Evolutionary conservation across 2,797 vertebrate genomes (phyloP).

Genomic region (Chelmon rostratus): DNA sequence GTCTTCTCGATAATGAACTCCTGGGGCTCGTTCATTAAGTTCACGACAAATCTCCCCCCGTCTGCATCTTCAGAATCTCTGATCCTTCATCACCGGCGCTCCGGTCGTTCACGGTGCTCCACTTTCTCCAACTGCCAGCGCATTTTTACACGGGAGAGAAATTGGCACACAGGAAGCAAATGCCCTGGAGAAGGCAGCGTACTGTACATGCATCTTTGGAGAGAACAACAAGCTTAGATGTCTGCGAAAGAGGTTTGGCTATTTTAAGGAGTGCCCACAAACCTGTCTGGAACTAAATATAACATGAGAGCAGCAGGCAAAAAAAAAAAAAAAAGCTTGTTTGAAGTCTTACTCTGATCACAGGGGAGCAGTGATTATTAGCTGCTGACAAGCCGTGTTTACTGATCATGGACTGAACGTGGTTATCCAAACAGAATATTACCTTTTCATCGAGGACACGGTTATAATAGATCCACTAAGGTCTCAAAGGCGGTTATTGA

Average conservation of each 20-base stretch:
- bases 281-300: constrained; percentile 23
- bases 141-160: constrained; percentile 18
- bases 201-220: constrained; percentile 3
- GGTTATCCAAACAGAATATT: not conserved
- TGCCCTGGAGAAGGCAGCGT: constrained; percentile 3
- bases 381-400: not conserved
- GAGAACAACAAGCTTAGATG: constrained; percentile 39
- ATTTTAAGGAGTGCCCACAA: constrained; percentile 26
- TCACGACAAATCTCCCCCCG: constrained; percentile 3
- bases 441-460: not conserved
- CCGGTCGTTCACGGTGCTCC: not conserved
- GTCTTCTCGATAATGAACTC: not conserved
- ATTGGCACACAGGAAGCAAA: constrained; percentile 3
- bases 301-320: not conserved
- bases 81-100: constrained; percentile 14
- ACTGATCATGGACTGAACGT: not conserved
- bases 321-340: not conserved
- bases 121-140: not conserved
- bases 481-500: not conserved
- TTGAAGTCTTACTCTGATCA: not conserved
- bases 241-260: constrained; percentile 23
- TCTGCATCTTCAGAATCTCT: constrained; percentile 25
- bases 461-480: not conserved
- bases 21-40: constrained; percentile 7
- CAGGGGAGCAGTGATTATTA: not conserved